These are phyloP conservation scores for Spinibarbus caldwelli DNA, from an alignment of 2,797 vertebrate species.

Conservation along the genomic window DNA sequence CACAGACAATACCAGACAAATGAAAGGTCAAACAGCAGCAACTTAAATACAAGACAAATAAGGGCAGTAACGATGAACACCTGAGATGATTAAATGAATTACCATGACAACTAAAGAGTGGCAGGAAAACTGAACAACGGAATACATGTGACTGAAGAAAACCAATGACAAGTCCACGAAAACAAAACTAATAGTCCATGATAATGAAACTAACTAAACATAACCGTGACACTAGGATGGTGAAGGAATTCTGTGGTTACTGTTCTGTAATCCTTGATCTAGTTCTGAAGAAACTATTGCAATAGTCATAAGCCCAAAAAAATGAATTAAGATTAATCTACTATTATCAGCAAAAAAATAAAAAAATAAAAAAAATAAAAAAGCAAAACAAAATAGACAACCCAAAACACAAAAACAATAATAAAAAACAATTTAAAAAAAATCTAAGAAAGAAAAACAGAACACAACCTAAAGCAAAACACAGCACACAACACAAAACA, in stretches of 20 bases:
- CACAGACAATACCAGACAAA: too few relatives aligned
- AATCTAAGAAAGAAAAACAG: not conserved
- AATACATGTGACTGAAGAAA: too few relatives aligned
- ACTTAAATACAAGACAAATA: too few relatives aligned
- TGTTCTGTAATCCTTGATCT: not conserved
- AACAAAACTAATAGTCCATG: too few relatives aligned
- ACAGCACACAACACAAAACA: not conserved
- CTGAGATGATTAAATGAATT: too few relatives aligned
- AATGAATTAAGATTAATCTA: not conserved
- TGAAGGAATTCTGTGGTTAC: not conserved
- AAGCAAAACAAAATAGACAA: not conserved
- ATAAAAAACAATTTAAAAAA: not conserved
- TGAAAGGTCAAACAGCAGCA: too few relatives aligned
- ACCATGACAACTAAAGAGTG: too few relatives aligned
- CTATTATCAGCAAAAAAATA: not conserved
- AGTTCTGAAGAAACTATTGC: conserved; percentile 1
- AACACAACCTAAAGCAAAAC: not conserved
- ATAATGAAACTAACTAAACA: too few relatives aligned
- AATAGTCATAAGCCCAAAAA: not conserved
- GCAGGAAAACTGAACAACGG: too few relatives aligned
- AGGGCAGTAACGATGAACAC: too few relatives aligned
- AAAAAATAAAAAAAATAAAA: not conserved
- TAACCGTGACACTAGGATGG: too few relatives aligned
- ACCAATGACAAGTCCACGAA: too few relatives aligned
- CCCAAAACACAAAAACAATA: not conserved